phyloP scores from a whole-genome alignment of 2,797 vertebrate species.

The Lepilemur septentrionalis region DNA sequence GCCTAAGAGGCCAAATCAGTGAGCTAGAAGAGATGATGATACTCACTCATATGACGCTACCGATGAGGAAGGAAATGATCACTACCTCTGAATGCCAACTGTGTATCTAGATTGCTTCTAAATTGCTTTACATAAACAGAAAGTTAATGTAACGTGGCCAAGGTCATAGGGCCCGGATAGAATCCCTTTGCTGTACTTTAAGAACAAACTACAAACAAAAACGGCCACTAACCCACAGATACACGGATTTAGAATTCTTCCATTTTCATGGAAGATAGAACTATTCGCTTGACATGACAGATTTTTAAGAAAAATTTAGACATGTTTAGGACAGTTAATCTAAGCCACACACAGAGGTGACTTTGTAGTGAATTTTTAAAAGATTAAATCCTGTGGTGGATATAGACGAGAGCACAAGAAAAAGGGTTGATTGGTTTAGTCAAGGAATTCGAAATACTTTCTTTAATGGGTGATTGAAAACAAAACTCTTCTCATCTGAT shows the following conservation, averaged over 20 bases:
- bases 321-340: neutral
- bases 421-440: neutral
- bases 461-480: neutral
- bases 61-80: neutral
- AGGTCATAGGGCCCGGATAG: neutral
- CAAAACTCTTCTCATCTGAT: neutral
- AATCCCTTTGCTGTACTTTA: neutral
- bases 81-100: neutral
- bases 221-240: neutral
- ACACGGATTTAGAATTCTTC: neutral
- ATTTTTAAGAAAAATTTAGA: neutral
- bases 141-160: neutral
- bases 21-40: neutral
- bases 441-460: neutral
- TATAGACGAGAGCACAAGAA: neutral
- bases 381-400: neutral
- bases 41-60: accelerated
- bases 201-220: neutral
- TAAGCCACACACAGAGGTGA: neutral
- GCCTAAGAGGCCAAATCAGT: neutral
- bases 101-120: neutral
- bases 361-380: neutral
- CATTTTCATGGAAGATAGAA: neutral
- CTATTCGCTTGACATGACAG: neutral
- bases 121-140: neutral